These are phyloP conservation scores for Ips nitidus DNA, from an alignment of 1,140 invertebrate genomes.

Conservation along the genomic window DNA sequence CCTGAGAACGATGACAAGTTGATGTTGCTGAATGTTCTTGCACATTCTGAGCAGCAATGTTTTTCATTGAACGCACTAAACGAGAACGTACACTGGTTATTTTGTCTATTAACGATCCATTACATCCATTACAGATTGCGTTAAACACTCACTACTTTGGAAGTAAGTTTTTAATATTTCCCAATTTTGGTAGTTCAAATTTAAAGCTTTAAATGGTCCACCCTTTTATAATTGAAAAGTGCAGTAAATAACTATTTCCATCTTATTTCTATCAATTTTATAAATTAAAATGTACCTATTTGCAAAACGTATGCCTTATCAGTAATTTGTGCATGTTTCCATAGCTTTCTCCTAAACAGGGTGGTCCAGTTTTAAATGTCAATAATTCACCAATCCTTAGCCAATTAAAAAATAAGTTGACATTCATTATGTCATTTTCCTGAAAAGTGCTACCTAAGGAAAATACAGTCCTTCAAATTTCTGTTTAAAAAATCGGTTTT, in stretches of 20 bases:
- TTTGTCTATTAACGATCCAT: background rate
- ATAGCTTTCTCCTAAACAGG: too few species aligned
- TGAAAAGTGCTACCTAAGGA: too few species aligned
- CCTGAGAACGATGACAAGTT: constrained; percentile 9
- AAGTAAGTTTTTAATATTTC: background rate
- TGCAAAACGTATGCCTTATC: too few species aligned
- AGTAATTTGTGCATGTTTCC: too few species aligned
- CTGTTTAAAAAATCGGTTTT: too few species aligned
- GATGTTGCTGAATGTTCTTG: constrained; percentile 31
- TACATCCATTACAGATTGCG: background rate
- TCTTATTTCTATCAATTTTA: too few species aligned
- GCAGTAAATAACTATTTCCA: background rate
- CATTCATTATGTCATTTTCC: too few species aligned
- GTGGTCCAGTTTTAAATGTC: too few species aligned
- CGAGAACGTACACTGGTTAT: background rate
- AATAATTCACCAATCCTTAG: too few species aligned
- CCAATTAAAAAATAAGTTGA: too few species aligned
- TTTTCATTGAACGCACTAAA: background rate
- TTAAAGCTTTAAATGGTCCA: background rate
- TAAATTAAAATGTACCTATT: too few species aligned
- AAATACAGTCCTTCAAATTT: too few species aligned
- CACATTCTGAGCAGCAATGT: constrained; percentile 13
- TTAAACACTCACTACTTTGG: background rate
- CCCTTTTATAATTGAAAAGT: background rate
- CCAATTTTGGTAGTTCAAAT: background rate